These are phyloP conservation scores for Goniozus legneri DNA, from an alignment of 1,140 invertebrate species.

Conservation along the genomic window DNA sequence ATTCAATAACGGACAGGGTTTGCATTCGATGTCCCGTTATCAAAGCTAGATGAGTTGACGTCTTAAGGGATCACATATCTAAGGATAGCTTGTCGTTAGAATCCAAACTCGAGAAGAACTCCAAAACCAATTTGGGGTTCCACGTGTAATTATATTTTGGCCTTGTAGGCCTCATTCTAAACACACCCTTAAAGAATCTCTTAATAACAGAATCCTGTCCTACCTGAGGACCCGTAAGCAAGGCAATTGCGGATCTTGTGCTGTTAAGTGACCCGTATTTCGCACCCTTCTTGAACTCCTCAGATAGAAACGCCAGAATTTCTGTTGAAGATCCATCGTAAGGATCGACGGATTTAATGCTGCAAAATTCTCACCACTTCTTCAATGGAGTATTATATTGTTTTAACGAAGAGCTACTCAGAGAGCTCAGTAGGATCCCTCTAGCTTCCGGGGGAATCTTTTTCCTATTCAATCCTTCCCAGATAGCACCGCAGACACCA, in stretches of 20 bases:
- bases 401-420: not conserved
- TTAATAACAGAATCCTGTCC: not conserved
- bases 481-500: constrained; percentile 1
- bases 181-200: not conserved
- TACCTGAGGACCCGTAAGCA: not conserved
- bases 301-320: not conserved
- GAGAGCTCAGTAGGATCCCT: not conserved
- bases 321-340: not conserved
- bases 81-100: not conserved
- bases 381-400: not conserved
- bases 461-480: not conserved
- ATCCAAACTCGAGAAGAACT: not conserved
- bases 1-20: not conserved
- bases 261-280: not conserved
- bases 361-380: not conserved
- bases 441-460: not conserved
- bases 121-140: not conserved
- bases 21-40: not conserved
- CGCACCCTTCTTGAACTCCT: not conserved
- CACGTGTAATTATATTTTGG: not conserved
- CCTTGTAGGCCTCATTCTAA: not conserved
- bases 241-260: not conserved
- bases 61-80: not conserved
- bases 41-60: not conserved
- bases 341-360: not conserved